Percentiles rank a stretch among this genome's conserved stretches.
These are phyloP conservation scores for Gila robusta DNA, from an alignment of 2,797 vertebrate genomes.

Conservation along the genomic window DNA sequence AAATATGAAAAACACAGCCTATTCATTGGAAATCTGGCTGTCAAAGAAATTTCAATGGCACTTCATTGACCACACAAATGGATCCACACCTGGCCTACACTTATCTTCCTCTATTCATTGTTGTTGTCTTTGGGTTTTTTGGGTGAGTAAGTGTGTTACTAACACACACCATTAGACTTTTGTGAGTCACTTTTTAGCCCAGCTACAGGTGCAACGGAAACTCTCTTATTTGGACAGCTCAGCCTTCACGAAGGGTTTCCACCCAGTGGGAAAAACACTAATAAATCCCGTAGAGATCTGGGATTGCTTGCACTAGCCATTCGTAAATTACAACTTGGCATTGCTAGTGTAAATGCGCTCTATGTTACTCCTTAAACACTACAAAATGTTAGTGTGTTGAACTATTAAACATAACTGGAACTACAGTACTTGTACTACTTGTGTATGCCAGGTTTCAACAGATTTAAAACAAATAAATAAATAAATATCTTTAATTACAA, in stretches of 20 bases:
- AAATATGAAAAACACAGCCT: neutral
- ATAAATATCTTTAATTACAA: neutral
- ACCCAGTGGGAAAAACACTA: conserved; percentile 22
- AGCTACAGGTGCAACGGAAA: conserved; percentile 54
- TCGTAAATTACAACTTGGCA: conserved; percentile 3
- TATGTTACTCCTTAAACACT: neutral
- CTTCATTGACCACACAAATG: neutral
- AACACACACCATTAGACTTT: conserved; percentile 32
- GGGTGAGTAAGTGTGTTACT: conserved; percentile 41
- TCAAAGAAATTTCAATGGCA: neutral
- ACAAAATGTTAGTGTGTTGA: neutral
- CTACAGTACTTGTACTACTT: neutral
- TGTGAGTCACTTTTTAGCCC: conserved; percentile 47
- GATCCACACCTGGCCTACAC: conserved; percentile 14
- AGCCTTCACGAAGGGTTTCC: neutral
- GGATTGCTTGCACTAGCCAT: neutral
- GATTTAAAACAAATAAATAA: neutral
- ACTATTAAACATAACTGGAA: neutral
- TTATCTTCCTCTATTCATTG: neutral
- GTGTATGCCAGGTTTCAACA: conserved; percentile 4
- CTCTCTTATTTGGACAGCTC: conserved; percentile 30
- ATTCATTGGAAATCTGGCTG: neutral
- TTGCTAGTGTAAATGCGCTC: neutral
- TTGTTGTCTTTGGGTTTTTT: conserved; percentile 29
- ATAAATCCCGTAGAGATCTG: conserved; percentile 1